Percentiles rank a stretch among this genome's conserved stretches.
These are phyloP conservation scores for Elmis aenea DNA, from an alignment of 2,888 invertebrate species.

Conservation along the genomic window DNA sequence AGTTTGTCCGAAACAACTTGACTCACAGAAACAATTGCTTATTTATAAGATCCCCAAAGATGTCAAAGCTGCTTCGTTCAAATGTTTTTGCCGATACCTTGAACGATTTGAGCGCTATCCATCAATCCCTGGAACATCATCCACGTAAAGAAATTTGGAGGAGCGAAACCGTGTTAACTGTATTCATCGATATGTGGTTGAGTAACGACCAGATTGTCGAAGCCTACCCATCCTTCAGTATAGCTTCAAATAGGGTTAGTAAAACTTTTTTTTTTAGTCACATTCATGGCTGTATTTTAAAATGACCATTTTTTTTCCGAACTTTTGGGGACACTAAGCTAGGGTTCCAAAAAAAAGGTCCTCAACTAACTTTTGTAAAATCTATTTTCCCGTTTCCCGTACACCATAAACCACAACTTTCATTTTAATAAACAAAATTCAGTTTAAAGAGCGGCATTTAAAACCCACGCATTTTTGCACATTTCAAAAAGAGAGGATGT, in stretches of 20 bases:
- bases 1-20: background rate
- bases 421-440: no score
- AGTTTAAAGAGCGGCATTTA: no score
- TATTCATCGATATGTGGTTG: conserved; percentile 81
- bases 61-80: conserved; percentile 42
- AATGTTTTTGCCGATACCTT: conserved; percentile 35
- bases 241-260: background rate
- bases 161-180: conserved; percentile 76
- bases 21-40: conserved; percentile 4
- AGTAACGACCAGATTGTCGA: conserved; percentile 47
- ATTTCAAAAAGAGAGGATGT: no score
- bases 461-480: no score
- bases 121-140: conserved; percentile 51
- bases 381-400: no score
- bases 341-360: no score
- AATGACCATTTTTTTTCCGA: no score
- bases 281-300: background rate
- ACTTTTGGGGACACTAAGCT: no score
- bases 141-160: conserved; percentile 75
- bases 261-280: background rate
- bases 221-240: background rate
- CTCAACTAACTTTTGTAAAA: no score
- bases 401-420: no score
- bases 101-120: conserved; percentile 20
- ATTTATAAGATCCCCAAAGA: conserved; percentile 30